phyloP scores from a whole-genome alignment of 2,797 vertebrate genomes.

The Sparus aurata region DNA sequence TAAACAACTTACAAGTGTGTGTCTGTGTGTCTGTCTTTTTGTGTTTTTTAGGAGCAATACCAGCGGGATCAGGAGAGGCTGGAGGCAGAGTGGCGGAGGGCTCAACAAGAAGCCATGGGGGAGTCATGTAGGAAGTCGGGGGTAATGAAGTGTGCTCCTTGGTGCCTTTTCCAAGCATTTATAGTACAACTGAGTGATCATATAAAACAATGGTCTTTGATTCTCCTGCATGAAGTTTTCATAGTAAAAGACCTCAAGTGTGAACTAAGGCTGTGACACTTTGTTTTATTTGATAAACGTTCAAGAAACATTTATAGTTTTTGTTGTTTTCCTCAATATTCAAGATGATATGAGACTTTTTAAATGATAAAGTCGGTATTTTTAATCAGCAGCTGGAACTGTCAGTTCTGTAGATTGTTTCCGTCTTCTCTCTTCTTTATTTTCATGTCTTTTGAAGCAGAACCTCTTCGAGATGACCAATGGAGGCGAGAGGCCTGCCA shows the following conservation, averaged over 20 bases:
- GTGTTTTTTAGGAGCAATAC: constrained; percentile 90
- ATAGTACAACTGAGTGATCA: neutral
- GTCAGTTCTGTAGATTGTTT: neutral
- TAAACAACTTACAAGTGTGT: neutral
- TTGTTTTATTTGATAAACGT: too few relatives aligned
- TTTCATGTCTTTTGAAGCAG: constrained; percentile 73
- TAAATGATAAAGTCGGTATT: neutral
- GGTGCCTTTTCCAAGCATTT: constrained; percentile 3
- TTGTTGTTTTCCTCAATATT: neutral
- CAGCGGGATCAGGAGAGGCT: constrained; percentile 92
- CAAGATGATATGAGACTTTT: neutral
- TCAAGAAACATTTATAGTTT: too few relatives aligned
- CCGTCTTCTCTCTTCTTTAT: neutral
- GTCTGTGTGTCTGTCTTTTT: constrained; percentile 1
- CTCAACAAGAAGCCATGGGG: constrained; percentile 88
- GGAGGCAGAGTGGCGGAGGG: constrained; percentile 91
- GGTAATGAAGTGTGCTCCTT: constrained; percentile 76
- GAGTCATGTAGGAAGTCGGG: constrained; percentile 83
- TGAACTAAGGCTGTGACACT: neutral
- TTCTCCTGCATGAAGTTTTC: neutral
- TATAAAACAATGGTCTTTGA: neutral
- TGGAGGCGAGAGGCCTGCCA: constrained; percentile 37
- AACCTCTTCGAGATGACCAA: constrained; percentile 74
- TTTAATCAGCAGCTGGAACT: neutral
- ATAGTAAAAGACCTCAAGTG: neutral